phyloP scores from a whole-genome alignment of 2,113 vertebrate species.

The Gorsachius goisagi region DNA sequence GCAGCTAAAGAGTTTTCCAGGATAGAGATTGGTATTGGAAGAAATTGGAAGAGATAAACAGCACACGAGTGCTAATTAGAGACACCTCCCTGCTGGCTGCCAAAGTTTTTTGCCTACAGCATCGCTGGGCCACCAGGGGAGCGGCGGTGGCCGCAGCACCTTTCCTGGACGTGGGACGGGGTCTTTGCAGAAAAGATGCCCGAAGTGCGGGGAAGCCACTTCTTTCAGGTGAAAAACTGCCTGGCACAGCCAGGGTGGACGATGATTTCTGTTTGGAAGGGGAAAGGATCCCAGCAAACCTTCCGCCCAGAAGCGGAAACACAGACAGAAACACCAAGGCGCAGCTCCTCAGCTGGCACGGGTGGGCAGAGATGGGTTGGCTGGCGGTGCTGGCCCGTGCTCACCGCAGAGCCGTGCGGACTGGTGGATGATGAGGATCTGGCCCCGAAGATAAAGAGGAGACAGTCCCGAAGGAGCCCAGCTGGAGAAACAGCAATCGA shows the following conservation, averaged over 20 bases:
- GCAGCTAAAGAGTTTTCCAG: background rate
- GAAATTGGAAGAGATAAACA: background rate
- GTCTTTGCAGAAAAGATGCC: background rate
- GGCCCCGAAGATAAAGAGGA: background rate
- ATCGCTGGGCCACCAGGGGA: too few species aligned
- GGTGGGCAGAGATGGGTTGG: background rate
- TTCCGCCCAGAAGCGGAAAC: too few species aligned
- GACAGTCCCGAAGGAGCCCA: background rate
- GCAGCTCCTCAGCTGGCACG: background rate
- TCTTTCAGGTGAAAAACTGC: background rate
- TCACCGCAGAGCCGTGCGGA: background rate
- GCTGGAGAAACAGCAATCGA: background rate
- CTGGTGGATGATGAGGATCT: background rate
- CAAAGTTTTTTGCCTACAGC: background rate
- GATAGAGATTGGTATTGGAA: background rate
- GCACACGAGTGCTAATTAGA: background rate
- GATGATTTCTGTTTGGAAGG: background rate
- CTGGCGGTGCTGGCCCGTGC: background rate
- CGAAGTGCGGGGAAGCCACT: background rate
- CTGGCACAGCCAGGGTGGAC: background rate
- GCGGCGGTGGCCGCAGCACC: background rate
- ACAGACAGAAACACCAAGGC: background rate
- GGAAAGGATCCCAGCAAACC: too few species aligned
- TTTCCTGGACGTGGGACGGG: background rate
- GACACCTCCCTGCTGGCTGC: background rate